Evolutionary conservation across 2,113 vertebrate species (phyloP).

Genomic region (Zapornia atra): DNA sequence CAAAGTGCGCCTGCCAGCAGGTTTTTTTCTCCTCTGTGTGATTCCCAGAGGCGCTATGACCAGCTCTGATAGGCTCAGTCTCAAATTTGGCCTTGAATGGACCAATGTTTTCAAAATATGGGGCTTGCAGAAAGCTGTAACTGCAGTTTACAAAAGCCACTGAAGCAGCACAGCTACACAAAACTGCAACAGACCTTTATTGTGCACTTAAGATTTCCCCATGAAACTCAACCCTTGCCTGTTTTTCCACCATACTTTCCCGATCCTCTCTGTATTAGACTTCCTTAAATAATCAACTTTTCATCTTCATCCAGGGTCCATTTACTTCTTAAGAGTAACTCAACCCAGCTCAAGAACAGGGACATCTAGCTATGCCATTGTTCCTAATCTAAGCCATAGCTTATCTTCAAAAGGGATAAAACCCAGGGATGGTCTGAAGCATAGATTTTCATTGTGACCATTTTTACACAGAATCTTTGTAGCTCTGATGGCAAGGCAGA

Average conservation of each 20-base stretch:
- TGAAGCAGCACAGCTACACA: no score
- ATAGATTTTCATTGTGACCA: not conserved
- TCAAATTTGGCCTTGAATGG: no score
- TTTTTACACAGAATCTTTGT: not conserved
- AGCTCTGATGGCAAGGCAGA: not conserved
- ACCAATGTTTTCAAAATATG: no score
- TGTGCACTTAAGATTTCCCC: not conserved
- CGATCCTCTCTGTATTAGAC: not conserved
- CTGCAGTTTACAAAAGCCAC: no score
- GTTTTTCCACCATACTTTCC: not conserved
- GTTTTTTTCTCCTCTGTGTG: no score
- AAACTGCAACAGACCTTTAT: no score
- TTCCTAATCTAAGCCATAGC: not conserved
- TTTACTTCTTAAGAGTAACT: not conserved
- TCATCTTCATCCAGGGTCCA: not conserved
- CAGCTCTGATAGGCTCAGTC: no score
- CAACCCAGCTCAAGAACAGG: not conserved
- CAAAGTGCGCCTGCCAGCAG: no score
- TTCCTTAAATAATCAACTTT: not conserved
- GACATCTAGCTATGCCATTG: not conserved
- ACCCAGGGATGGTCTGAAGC: no score
- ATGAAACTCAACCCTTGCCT: not conserved
- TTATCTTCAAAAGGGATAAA: not conserved
- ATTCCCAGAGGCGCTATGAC: no score
- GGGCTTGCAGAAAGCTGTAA: no score